Evolutionary conservation across 2,113 vertebrate species (phyloP).

Genomic region (Porphyrio hochstetteri): DNA sequence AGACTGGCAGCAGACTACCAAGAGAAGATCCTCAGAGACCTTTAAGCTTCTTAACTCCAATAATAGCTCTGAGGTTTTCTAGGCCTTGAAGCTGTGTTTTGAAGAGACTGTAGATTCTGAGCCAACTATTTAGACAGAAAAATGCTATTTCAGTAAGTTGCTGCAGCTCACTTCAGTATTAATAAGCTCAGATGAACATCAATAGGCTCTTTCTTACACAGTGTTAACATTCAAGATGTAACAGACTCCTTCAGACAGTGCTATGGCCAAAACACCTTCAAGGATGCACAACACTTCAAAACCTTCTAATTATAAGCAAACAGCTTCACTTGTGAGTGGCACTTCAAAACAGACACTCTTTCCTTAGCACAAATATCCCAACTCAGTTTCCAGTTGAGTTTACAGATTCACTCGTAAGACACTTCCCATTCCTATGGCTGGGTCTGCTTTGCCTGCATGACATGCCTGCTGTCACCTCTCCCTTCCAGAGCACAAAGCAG

Average conservation of each 20-base stretch:
- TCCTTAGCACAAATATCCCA: neutral
- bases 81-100: neutral
- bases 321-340: neutral
- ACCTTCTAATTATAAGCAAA: neutral
- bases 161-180: neutral
- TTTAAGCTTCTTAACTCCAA: conserved; percentile 52
- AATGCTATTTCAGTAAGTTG: neutral
- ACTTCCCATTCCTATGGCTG: neutral
- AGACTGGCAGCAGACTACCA: neutral
- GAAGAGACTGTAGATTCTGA: neutral
- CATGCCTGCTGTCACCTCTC: neutral
- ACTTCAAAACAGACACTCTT: neutral
- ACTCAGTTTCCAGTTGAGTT: neutral
- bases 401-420: neutral
- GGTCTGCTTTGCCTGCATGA: neutral
- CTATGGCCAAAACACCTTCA: neutral
- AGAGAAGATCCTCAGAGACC: neutral
- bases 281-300: neutral
- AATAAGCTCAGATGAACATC: neutral
- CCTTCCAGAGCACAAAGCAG: neutral
- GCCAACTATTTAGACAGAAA: neutral
- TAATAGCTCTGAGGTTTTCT: conserved; percentile 21
- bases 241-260: neutral
- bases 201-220: neutral
- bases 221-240: neutral